Base-by-base conservation (phyloP, 2,888 invertebrate genomes). In the Cheilosia soror region DNA sequence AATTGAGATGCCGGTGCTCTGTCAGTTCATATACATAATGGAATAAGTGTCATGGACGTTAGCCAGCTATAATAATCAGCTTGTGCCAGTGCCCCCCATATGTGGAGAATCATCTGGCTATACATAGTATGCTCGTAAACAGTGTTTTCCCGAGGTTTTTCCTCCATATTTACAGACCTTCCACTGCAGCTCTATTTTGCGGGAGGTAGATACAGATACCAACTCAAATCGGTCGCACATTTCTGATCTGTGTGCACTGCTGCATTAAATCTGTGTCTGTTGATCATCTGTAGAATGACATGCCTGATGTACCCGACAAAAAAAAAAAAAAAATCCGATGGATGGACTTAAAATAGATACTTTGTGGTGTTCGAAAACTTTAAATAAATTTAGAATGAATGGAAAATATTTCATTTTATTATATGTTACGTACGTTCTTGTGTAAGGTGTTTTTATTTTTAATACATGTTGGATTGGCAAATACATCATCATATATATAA, bases 31-130 rank as follows among this genome's bases (percentile, higher is more conserved):
- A 55, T 68, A 42, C 80, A 62, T 71, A 51, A 71, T 71, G 65
- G 69, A 75, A 75, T 75, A 66, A 65, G 79, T 79, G 84, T 79
- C 79, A 79, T 37, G 79, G 79, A 65, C 75, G 44, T 65, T 65
- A 31, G 58, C 66, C 63, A 69, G 44, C 57, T 58, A 73, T 57
- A 20, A 68, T 42, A 44, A 44, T 33, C 69, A 49, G 57, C 55
- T 73, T 78, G 72, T 66, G 49, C 55, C 40, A 66, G 60, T 73
- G 66, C 66, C 60, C 73, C 49, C 73, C 66, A 80, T 68, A 62
- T 58, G 66, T 37, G 69, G 42, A 75, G 51, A 57, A 68, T 44
- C 66, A 73, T 66, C 66, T 72, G 40, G 73, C 40, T 80, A 37
- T 44, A 20, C 13, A 42, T 29, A 51, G 2, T 4, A 49, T 27